Evolutionary conservation across 2,797 vertebrate genomes (phyloP).

Genomic region (Catamblyrhynchus diadema): DNA sequence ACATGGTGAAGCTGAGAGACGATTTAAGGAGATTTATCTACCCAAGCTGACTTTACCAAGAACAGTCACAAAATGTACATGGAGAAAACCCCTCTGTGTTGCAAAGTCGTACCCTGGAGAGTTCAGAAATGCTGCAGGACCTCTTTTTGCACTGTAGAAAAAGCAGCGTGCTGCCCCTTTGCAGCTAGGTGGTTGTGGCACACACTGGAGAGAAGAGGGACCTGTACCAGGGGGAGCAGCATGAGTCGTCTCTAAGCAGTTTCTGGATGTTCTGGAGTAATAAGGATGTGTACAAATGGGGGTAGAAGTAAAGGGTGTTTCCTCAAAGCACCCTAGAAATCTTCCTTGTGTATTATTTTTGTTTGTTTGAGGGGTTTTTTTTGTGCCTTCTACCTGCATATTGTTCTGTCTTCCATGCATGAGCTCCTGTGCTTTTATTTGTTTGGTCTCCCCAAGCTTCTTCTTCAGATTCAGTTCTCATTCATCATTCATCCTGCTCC

Average conservation of each 20-base stretch:
- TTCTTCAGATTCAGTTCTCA: neutral
- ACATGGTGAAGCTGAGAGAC: neutral
- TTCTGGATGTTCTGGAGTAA: neutral
- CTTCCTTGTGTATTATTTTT: neutral
- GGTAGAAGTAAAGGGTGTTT: neutral
- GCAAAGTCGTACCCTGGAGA: neutral
- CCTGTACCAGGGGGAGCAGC: neutral
- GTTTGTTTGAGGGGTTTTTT: neutral
- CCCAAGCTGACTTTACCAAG: neutral
- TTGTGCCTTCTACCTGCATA: neutral
- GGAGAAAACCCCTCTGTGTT: neutral
- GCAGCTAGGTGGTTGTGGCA: neutral
- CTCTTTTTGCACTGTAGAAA: neutral
- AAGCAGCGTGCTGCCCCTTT: accelerated
- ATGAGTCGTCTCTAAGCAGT: accelerated
- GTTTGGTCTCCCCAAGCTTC: neutral
- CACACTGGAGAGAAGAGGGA: accelerated
- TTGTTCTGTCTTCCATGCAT: neutral
- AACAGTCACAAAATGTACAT: neutral
- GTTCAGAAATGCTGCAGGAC: neutral
- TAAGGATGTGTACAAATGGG: accelerated
- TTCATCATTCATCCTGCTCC: neutral
- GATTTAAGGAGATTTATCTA: neutral
- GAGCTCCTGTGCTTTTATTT: neutral
- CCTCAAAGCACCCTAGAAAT: neutral